phyloP scores from a whole-genome alignment of 2,113 vertebrate species.

The Picathartes gymnocephalus region DNA sequence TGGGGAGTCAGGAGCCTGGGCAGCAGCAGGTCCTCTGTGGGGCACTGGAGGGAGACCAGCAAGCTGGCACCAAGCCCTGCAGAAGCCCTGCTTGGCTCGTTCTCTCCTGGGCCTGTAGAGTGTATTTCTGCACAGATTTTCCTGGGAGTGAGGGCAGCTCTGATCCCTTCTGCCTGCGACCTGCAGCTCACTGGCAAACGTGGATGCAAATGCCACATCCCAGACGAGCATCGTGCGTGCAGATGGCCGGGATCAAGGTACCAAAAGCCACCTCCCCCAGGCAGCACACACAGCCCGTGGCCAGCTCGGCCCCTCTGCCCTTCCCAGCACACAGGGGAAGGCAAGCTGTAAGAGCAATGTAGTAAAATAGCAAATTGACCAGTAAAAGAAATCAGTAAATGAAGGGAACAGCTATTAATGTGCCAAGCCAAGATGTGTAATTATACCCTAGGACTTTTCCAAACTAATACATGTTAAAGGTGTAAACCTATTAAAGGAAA shows the following conservation, averaged over 20 bases:
- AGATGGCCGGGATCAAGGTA: not conserved
- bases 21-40: not conserved
- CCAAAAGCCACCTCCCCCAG: not conserved
- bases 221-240: fast-evolving
- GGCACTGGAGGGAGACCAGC: not conserved
- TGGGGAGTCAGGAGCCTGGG: not conserved
- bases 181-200: not conserved
- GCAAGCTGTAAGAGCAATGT: not conserved
- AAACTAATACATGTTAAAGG: slow-evolving; percentile 65
- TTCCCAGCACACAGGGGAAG: not conserved
- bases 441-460: slow-evolving; percentile 60
- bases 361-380: slow-evolving; percentile 61
- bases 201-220: not conserved
- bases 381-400: slow-evolving; percentile 65
- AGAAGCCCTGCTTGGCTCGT: not conserved
- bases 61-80: not conserved
- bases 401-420: slow-evolving; percentile 63
- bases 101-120: not conserved
- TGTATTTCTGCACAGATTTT: not conserved
- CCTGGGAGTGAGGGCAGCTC: not conserved
- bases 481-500: slow-evolving; percentile 67
- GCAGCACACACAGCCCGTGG: not conserved
- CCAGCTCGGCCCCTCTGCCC: not conserved
- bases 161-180: not conserved
- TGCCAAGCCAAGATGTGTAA: slow-evolving; percentile 60